phyloP scores from a whole-genome alignment of 2,797 vertebrate genomes.

The Cirrhinus mrigala region DNA sequence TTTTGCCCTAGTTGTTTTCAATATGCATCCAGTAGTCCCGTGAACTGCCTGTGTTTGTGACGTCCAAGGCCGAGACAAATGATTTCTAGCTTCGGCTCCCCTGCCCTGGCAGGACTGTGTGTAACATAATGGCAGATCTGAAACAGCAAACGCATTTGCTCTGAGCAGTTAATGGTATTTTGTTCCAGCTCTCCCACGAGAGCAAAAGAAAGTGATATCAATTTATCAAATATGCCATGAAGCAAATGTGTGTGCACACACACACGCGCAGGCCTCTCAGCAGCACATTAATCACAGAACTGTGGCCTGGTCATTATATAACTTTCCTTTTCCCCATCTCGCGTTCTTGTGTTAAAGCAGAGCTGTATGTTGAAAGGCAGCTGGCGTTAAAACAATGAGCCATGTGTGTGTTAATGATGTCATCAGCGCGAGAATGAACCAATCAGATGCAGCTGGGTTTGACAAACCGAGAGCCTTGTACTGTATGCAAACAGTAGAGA shows the following conservation, averaged over 20 bases:
- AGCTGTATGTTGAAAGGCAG: conserved; percentile 24
- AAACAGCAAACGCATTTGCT: conserved; percentile 72
- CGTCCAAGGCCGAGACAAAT: background rate
- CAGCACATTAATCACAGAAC: conserved; percentile 75
- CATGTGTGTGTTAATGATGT: conserved; percentile 16
- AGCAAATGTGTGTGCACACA: conserved; percentile 43
- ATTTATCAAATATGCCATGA: conserved; percentile 75
- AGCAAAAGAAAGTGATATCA: conserved; percentile 74
- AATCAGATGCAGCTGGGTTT: conserved; percentile 18
- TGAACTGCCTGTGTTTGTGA: conserved; percentile 1
- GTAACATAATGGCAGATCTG: conserved; percentile 36
- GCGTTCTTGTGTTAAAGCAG: conserved; percentile 7
- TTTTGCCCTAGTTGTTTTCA: background rate
- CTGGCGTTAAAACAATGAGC: conserved; percentile 31
- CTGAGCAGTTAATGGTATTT: conserved; percentile 69
- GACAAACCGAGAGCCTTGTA: background rate
- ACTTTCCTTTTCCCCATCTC: conserved; percentile 51
- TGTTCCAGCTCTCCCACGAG: conserved; percentile 63
- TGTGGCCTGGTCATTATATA: conserved; percentile 62
- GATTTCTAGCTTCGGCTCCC: conserved; percentile 3
- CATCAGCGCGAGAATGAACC: background rate
- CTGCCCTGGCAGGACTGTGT: conserved; percentile 49
- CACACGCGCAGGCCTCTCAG: conserved; percentile 63
- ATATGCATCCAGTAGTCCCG: background rate
- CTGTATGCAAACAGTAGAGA: background rate